These are phyloP conservation scores for Peromyscus eremicus DNA, from an alignment of 2,797 vertebrate species.

Conservation along the genomic window DNA sequence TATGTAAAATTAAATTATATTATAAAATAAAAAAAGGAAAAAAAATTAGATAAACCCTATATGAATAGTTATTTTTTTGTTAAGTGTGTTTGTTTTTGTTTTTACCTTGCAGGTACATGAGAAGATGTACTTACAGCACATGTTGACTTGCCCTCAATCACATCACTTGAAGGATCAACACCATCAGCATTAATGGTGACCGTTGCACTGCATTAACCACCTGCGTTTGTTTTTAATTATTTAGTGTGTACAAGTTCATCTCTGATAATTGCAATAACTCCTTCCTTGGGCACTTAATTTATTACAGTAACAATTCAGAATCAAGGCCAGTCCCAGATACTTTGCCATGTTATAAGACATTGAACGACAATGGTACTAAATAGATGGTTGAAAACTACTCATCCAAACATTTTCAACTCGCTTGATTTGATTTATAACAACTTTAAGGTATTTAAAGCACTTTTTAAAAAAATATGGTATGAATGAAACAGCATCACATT, in stretches of 20 bases:
- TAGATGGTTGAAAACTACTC: background rate
- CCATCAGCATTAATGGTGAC: background rate
- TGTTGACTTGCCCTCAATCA: background rate
- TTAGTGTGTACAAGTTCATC: background rate
- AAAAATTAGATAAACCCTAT: background rate
- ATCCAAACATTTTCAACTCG: background rate
- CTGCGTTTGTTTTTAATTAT: slow-evolving; percentile 35
- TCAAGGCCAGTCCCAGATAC: background rate
- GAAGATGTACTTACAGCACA: background rate
- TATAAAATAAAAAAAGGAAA: background rate
- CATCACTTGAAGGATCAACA: background rate
- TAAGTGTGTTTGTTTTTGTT: background rate
- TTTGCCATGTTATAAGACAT: background rate
- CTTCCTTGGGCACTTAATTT: background rate
- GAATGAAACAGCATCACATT: background rate
- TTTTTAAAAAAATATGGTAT: background rate
- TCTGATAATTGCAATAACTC: background rate
- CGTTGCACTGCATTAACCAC: background rate
- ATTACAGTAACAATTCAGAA: background rate
- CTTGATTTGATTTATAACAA: background rate
- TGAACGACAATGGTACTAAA: background rate
- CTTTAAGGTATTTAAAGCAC: background rate
- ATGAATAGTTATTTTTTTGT: background rate
- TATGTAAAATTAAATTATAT: slow-evolving; percentile 46
- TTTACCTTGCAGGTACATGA: background rate